Evolutionary conservation across 2,888 invertebrate genomes (phyloP), one percentile per base, ranked within the genome.

Genomic region (Leucania comma): DNA sequence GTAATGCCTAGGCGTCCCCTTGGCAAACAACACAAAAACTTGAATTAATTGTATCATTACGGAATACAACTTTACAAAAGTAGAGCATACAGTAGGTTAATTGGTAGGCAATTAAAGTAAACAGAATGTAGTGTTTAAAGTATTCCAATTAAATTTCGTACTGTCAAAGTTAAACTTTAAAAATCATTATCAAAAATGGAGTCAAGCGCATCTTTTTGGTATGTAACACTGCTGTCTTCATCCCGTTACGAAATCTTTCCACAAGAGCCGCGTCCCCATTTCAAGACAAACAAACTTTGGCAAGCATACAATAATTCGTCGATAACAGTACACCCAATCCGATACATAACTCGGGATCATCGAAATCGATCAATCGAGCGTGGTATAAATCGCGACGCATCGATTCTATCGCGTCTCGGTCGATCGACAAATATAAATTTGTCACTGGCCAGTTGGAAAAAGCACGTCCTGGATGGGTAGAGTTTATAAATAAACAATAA

Each of bases 401-500:
- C 94, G 93, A 93, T 94, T 93, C 93, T 93, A 95, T 95, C 95
- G 92, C 92, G 92, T 91, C 91, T 88, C 90, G 82, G 88, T 80
- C 90, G 89, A 93, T 94, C 94, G 93, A 94, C 94, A 93, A 94
- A 95, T 95, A 95, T 95, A 96, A 95, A 95, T 96, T 95, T 95
- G 95, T 95, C 95, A 95, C 91, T 89, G 93, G 88, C 87, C 87
- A 90, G 88, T 91, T 86, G 92, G 93, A 93, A 95, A 94, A 94
- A 93, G 91, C 90, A 83, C 86, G 86, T 87, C 86, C 86, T 86
- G 74, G 84, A 86, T 88, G 85, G 87, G 68, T 88, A 89, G 85
- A 90, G 89, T 93, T 95, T 95, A 95, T 95, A 95, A 95, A 96
- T 96, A 96, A 96, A 95, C 93, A 95, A 95, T 95, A 95, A 92